Percentiles rank a stretch among this genome's conserved stretches.
These are phyloP conservation scores for Pseudanteris insignis DNA, from an alignment of 2,888 invertebrate species.

Conservation along the genomic window DNA sequence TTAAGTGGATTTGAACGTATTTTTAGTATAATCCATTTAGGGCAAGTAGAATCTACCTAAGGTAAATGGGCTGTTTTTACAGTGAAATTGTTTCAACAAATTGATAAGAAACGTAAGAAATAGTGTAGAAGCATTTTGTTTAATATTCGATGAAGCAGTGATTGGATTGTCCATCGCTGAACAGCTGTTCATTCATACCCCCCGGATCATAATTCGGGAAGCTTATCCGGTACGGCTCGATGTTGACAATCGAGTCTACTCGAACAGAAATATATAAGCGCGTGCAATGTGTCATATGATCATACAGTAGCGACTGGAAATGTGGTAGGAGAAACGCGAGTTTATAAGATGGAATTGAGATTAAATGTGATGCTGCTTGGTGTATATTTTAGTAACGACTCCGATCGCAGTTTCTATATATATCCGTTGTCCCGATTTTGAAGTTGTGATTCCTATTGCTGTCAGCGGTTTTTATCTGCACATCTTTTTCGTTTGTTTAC, in stretches of 20 bases:
- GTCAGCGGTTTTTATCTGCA: constrained; percentile 51
- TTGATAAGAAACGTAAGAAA: no score
- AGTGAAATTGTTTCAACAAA: no score
- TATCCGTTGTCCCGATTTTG: constrained; percentile 64
- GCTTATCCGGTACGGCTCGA: constrained; percentile 3
- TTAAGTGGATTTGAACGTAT: no score
- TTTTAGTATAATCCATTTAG: no score
- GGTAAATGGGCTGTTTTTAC: no score
- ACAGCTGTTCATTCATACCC: no score
- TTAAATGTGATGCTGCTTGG: constrained; percentile 59
- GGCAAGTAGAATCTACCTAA: no score
- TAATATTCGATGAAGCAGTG: no score
- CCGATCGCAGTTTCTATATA: constrained; percentile 64
- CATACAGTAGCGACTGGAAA: constrained; percentile 16
- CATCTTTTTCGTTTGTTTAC: no score
- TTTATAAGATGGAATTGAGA: constrained; percentile 59
- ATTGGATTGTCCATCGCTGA: no score
- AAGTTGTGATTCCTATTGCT: constrained; percentile 56
- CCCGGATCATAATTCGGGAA: constrained; percentile 4
- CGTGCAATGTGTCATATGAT: constrained; percentile 32
- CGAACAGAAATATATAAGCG: constrained; percentile 29
- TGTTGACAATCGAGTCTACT: constrained; percentile 13
- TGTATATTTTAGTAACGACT: constrained; percentile 67
- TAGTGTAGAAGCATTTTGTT: no score
- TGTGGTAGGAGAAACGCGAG: constrained; percentile 48